These are phyloP conservation scores for Lacanobia oleracea DNA, from an alignment of 2,888 invertebrate species.

Conservation along the genomic window DNA sequence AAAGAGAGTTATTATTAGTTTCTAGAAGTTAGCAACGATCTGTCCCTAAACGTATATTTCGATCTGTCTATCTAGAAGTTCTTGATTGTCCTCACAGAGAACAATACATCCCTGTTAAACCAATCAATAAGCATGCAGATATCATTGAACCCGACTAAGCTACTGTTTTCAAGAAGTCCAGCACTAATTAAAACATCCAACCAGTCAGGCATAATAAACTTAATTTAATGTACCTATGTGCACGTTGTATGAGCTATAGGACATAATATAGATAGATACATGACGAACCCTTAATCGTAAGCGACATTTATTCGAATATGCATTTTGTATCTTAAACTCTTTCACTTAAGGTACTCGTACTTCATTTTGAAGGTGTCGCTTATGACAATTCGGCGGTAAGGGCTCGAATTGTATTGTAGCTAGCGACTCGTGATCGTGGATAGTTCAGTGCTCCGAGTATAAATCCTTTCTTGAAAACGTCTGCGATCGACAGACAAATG, in stretches of 20 bases:
- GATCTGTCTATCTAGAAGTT: not conserved
- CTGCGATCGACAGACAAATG: slow-evolving; percentile 60
- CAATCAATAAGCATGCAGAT: slow-evolving; percentile 22
- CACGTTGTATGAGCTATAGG: slow-evolving; percentile 8
- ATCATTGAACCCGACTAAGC: slow-evolving; percentile 37
- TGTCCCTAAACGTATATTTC: not conserved
- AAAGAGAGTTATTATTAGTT: not conserved
- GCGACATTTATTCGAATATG: no score
- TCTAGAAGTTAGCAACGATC: slow-evolving; percentile 2
- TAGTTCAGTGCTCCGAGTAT: slow-evolving; percentile 62
- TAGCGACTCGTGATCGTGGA: slow-evolving; percentile 60
- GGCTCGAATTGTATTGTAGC: slow-evolving; percentile 24
- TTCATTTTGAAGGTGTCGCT: no score
- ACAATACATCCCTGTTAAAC: slow-evolving; percentile 17
- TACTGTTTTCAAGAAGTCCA: slow-evolving; percentile 41
- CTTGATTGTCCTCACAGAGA: not conserved
- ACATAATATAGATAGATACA: slow-evolving; percentile 1
- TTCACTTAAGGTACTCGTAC: no score
- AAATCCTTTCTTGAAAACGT: slow-evolving; percentile 63
- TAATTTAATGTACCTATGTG: slow-evolving; percentile 45
- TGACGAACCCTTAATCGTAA: not conserved
- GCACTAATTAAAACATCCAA: slow-evolving; percentile 52
- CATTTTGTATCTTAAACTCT: no score
- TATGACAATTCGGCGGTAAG: no score
- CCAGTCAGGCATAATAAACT: slow-evolving; percentile 53